A percentile compares a stretch with the other conserved stretches of the same genome.
phyloP scores from a whole-genome alignment of 2,888 invertebrate genomes.

The Aquatica leii region DNA sequence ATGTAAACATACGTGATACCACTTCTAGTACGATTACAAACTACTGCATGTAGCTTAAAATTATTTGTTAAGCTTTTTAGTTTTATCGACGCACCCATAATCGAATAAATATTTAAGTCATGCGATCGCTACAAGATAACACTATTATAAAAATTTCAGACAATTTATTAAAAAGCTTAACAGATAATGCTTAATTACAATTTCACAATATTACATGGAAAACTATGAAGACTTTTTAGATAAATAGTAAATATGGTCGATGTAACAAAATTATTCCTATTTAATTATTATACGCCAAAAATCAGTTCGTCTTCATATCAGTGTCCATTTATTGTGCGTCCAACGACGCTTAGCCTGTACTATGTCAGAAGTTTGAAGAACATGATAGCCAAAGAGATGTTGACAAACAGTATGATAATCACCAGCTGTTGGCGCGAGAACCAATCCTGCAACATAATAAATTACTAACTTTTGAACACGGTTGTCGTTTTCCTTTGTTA shows the following conservation, averaged over 20 bases:
- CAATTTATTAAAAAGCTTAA: conserved; percentile 1
- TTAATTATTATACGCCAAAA: conserved; percentile 20
- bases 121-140: no score
- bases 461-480: no score
- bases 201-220: conserved; percentile 18
- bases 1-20: conserved; percentile 41
- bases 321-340: conserved; percentile 26
- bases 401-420: conserved; percentile 91
- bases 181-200: conserved; percentile 1
- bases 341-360: conserved; percentile 68
- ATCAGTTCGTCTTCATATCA: conserved; percentile 34
- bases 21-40: conserved; percentile 29
- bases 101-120: neutral
- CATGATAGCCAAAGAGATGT: conserved; percentile 93
- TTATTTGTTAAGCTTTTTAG: conserved; percentile 6
- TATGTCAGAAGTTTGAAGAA: conserved; percentile 96
- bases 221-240: conserved; percentile 34
- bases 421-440: conserved; percentile 95
- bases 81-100: neutral
- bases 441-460: conserved; percentile 81
- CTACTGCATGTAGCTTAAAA: neutral
- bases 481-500: neutral
- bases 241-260: conserved; percentile 33
- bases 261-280: conserved; percentile 50
- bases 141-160: neutral